These are phyloP conservation scores for Netta rufina DNA, from an alignment of 2,797 vertebrate genomes.

Conservation along the genomic window DNA sequence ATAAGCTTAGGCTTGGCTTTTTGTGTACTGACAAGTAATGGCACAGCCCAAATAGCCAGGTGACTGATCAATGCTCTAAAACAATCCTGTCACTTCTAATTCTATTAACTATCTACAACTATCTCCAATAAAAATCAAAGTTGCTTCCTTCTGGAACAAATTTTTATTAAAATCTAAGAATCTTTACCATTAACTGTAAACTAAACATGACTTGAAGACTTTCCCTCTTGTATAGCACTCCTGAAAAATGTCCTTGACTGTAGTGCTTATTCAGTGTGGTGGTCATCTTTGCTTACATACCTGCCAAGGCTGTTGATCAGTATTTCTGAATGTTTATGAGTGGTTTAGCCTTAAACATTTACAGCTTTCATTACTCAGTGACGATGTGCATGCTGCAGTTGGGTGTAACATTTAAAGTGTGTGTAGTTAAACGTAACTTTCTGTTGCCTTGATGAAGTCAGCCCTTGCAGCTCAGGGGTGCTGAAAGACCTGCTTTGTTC, in stretches of 20 bases:
- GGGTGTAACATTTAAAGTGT: neutral
- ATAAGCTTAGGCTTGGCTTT: neutral
- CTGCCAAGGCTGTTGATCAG: neutral
- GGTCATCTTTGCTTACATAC: neutral
- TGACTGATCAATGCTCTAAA: neutral
- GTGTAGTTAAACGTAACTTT: neutral
- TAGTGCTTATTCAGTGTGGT: neutral
- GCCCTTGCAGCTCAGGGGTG: neutral
- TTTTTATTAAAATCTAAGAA: neutral
- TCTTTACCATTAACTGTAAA: neutral
- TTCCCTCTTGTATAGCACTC: neutral
- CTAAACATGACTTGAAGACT: neutral
- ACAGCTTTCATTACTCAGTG: neutral
- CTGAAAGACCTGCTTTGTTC: neutral
- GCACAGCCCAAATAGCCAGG: neutral
- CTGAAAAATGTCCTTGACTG: neutral
- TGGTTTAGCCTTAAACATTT: neutral
- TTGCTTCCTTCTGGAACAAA: neutral
- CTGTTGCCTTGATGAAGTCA: neutral
- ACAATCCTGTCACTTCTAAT: neutral
- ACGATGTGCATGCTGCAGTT: neutral
- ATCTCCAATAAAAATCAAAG: neutral
- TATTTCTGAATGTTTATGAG: neutral
- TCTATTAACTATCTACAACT: neutral
- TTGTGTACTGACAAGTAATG: neutral